Evolutionary conservation across 2,888 invertebrate genomes (phyloP).

Genomic region (Tetheella fluctuosa): DNA sequence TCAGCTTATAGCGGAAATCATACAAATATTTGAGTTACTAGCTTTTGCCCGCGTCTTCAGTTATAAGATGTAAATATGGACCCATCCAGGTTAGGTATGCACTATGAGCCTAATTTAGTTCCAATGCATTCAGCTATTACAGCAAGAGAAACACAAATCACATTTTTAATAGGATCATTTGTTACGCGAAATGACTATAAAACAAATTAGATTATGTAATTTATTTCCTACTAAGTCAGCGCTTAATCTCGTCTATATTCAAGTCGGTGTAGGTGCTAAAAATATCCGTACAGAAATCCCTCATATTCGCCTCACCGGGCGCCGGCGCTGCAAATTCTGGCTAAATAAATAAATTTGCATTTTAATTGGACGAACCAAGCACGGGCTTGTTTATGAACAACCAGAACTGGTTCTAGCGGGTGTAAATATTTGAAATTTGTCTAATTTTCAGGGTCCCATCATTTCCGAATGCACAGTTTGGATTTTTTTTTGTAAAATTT

Average conservation of each 20-base stretch:
- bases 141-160: no score
- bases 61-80: no score
- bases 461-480: neutral
- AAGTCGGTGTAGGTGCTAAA: neutral
- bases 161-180: no score
- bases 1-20: neutral
- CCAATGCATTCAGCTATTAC: no score
- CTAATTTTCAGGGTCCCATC: neutral
- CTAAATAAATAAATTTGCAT: slow-evolving; percentile 20
- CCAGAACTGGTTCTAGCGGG: slow-evolving; percentile 4
- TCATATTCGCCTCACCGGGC: neutral
- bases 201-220: no score
- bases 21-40: neutral
- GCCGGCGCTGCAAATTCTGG: slow-evolving; percentile 11
- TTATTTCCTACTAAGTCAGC: neutral
- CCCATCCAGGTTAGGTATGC: no score
- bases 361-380: slow-evolving; percentile 14
- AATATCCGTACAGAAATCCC: neutral
- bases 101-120: no score
- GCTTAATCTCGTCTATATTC: neutral
- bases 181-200: no score
- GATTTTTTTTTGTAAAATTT: neutral
- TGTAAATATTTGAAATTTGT: no score
- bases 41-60: neutral
- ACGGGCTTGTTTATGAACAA: slow-evolving; percentile 19